These are phyloP conservation scores for Tethya wilhelma DNA, from an alignment of 37 sponge, comb jelly and placozoan genomes.

Conservation along the genomic window DNA sequence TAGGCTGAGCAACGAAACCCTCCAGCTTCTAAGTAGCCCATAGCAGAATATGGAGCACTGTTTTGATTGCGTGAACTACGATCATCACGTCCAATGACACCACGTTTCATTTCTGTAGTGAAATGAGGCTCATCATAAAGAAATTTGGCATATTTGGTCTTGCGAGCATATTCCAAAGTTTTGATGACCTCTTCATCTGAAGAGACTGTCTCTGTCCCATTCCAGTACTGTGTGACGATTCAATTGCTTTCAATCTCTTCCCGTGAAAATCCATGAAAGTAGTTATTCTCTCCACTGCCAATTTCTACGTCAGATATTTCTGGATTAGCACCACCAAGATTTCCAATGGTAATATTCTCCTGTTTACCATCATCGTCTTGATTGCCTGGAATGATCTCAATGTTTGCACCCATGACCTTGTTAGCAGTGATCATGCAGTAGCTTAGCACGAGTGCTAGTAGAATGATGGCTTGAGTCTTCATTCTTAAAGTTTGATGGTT, in stretches of 20 bases:
- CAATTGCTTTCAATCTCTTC: not conserved
- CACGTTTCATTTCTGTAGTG: not conserved
- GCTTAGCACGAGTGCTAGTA: too few relatives aligned
- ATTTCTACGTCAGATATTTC: too few relatives aligned
- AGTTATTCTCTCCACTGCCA: too few relatives aligned
- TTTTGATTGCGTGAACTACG: not conserved
- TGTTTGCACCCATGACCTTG: not conserved
- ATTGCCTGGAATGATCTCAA: not conserved
- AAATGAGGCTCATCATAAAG: not conserved
- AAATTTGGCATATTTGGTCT: not conserved
- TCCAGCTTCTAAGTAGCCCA: not conserved
- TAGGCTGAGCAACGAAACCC: not conserved
- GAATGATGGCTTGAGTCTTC: too few relatives aligned
- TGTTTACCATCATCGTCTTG: too few relatives aligned
- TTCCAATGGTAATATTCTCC: too few relatives aligned
- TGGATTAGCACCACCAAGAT: too few relatives aligned
- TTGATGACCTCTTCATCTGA: not conserved
- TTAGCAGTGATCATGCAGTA: not conserved
- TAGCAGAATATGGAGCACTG: not conserved
- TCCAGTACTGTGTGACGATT: not conserved
- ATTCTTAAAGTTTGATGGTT: too few relatives aligned
- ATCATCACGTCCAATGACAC: not conserved
- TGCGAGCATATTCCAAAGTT: not conserved
- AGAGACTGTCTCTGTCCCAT: not conserved
- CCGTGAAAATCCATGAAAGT: too few relatives aligned